Evolutionary conservation across 53 echinoderm and acorn worm species (phyloP).

Genomic region (Crossaster papposus): DNA sequence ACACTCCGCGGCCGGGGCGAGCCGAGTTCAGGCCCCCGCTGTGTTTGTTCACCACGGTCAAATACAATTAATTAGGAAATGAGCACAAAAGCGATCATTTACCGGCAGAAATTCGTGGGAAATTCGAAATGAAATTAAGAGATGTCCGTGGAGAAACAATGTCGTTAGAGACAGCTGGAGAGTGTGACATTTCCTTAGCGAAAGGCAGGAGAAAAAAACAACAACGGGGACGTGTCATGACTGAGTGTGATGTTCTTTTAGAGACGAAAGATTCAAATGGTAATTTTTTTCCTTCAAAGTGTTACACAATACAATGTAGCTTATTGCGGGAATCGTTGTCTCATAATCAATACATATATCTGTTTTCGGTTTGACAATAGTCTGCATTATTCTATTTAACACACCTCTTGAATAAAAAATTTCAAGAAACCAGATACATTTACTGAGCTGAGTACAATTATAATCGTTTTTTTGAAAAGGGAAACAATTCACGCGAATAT

Average conservation of each 20-base stretch:
- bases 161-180: background rate
- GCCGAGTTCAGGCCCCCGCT: background rate
- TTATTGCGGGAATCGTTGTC: too few species aligned
- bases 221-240: background rate
- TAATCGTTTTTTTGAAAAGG: too few species aligned
- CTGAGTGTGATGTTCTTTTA: background rate
- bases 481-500: too few species aligned
- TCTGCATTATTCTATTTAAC: too few species aligned
- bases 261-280: background rate
- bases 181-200: background rate
- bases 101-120: constrained; percentile 26
- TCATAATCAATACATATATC: too few species aligned
- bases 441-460: too few species aligned
- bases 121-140: constrained; percentile 30
- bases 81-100: constrained; percentile 52
- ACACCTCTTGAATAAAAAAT: too few species aligned
- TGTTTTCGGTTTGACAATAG: too few species aligned
- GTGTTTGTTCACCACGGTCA: constrained; percentile 45
- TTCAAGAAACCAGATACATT: too few species aligned
- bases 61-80: constrained; percentile 55
- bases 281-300: too few species aligned
- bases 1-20: background rate
- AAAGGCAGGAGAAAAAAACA: background rate
- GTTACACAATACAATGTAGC: too few species aligned
- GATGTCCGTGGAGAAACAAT: constrained; percentile 4